Evolutionary conservation across 2,113 vertebrate genomes (phyloP).

Genomic region (Aegotheles bennettii): DNA sequence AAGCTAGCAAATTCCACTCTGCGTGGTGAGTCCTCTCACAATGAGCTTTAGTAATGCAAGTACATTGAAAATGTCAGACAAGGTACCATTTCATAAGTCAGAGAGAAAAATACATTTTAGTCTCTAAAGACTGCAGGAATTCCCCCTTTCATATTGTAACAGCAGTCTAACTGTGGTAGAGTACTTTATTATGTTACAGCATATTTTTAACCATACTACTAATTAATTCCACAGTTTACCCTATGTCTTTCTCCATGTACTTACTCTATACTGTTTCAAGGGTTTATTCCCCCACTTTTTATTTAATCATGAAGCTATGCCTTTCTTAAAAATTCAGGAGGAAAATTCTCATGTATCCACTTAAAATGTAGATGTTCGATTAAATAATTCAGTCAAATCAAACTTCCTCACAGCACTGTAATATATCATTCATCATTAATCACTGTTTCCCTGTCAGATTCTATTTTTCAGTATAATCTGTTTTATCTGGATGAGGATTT

Average conservation of each 20-base stretch:
- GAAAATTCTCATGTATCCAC: background rate
- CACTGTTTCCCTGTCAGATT: background rate
- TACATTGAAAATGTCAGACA: background rate
- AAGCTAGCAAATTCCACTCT: background rate
- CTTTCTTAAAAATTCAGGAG: background rate
- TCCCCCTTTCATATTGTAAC: background rate
- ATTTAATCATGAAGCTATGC: background rate
- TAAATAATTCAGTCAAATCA: background rate
- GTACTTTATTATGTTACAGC: background rate
- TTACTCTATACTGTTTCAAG: background rate
- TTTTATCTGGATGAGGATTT: background rate
- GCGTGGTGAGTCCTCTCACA: rapidly evolving
- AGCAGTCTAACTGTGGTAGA: background rate
- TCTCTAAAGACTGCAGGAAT: background rate
- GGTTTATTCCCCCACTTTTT: background rate
- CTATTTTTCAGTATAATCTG: background rate
- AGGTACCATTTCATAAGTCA: rapidly evolving
- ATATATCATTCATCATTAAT: background rate
- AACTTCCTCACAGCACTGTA: background rate
- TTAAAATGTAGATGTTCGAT: background rate
- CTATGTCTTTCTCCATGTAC: background rate
- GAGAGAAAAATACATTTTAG: background rate
- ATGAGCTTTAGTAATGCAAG: background rate
- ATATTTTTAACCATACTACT: background rate
- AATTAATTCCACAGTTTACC: background rate